Conservation (phyloP, 37 sponge, comb jelly and placozoan species). For the Halichondria panicea region DNA sequence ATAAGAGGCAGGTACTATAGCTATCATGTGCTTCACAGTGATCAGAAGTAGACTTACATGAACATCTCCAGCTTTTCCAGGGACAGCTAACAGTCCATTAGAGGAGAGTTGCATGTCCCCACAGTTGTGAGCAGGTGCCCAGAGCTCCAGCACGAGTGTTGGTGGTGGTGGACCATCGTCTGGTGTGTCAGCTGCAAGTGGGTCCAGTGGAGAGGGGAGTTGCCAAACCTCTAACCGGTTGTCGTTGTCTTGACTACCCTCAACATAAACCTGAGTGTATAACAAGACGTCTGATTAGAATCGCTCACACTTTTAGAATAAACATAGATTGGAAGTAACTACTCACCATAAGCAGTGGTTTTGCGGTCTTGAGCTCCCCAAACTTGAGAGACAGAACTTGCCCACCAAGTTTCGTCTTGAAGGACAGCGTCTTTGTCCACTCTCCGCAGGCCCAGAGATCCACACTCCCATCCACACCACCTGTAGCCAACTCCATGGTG, state of each 20-base stretch:
- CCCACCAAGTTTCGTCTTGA: neutral
- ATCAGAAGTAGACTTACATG: conserved; percentile 14
- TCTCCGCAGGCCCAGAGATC: conserved; percentile 7
- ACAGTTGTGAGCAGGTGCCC: neutral
- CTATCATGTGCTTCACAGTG: too few species aligned
- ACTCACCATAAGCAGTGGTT: too few species aligned
- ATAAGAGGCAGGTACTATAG: too few species aligned
- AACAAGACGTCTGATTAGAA: too few species aligned
- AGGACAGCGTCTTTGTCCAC: conserved; percentile 9
- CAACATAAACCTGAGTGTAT: neutral
- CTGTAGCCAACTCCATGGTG: conserved; percentile 15
- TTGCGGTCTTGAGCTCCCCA: conserved; percentile 1
- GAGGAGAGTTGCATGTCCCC: neutral
- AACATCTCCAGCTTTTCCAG: conserved; percentile 26
- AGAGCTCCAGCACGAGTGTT: conserved; percentile 1
- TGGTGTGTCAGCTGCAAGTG: neutral
- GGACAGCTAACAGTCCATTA: conserved; percentile 20
- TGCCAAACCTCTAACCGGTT: conserved; percentile 17
- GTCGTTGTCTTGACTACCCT: neutral
- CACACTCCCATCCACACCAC: conserved; percentile 10
- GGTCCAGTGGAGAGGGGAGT: neutral
- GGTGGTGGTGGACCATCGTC: neutral
- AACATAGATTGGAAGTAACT: too few species aligned
- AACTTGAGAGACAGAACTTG: neutral
- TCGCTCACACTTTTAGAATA: too few species aligned